A percentile compares a stretch with the other conserved stretches of the same genome.
Conservation (phyloP, 2,888 invertebrate genomes). For the Unio delphinus region DNA sequence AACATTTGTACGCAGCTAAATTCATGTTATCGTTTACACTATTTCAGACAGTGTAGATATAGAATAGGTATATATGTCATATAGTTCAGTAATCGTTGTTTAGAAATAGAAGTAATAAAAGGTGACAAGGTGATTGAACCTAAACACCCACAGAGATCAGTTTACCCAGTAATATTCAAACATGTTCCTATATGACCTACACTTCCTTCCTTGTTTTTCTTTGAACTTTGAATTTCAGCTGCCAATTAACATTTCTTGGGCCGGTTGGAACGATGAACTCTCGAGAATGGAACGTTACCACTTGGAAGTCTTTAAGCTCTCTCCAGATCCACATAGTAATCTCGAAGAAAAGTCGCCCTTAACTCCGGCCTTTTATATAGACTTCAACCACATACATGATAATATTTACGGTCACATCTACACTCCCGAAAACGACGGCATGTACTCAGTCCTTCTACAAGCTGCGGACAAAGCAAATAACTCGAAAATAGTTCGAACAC, state of each 20-base stretch:
- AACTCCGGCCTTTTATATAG: conserved; percentile 2
- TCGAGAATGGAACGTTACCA: conserved; percentile 17
- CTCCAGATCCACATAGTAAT: conserved; percentile 11
- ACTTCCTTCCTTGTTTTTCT: too few species aligned
- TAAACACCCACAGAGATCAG: too few species aligned
- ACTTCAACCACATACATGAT: background rate
- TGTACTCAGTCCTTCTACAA: conserved; percentile 44
- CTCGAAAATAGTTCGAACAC: conserved; percentile 31
- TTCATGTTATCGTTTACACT: too few species aligned
- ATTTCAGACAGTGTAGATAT: too few species aligned
- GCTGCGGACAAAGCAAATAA: conserved; percentile 45
- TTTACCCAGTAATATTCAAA: too few species aligned
- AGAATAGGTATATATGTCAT: too few species aligned
- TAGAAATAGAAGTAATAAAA: too few species aligned
- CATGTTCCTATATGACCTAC: too few species aligned
- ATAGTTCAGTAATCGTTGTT: too few species aligned
- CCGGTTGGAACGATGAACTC: conserved; percentile 21
- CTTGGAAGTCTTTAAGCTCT: conserved; percentile 17
- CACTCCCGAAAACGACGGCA: conserved; percentile 29
- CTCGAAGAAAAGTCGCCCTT: conserved; percentile 15
- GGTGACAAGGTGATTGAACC: too few species aligned
- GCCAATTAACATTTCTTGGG: conserved; percentile 4
- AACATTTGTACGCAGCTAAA: too few species aligned
- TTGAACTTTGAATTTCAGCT: too few species aligned
- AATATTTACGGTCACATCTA: conserved; percentile 13